Evolutionary conservation across 1,140 invertebrate species (phyloP).

Genomic region (Drosophila neocordata): DNA sequence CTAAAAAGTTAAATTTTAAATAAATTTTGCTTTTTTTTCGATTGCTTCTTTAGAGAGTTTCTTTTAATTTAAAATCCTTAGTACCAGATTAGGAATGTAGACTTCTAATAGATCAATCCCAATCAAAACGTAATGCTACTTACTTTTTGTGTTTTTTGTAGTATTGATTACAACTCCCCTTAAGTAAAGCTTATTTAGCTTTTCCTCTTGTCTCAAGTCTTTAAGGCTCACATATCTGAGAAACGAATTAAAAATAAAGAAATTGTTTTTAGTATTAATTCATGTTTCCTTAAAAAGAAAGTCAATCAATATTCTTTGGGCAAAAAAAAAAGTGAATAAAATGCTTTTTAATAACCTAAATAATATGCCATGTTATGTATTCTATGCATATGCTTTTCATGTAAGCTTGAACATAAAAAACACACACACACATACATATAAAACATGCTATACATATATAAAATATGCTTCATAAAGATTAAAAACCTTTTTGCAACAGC

Average conservation of each 20-base stretch:
- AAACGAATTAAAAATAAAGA: not conserved
- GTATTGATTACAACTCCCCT: too few relatives aligned
- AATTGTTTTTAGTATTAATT: not conserved
- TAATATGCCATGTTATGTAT: conserved; percentile 5
- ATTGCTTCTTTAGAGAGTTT: too few relatives aligned
- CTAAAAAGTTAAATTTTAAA: too few relatives aligned
- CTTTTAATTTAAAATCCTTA: too few relatives aligned
- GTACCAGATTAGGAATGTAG: too few relatives aligned
- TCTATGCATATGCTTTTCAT: conserved; percentile 1
- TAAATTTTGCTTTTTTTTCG: too few relatives aligned
- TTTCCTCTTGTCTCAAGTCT: too few relatives aligned
- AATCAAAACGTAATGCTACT: too few relatives aligned
- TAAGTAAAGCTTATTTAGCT: too few relatives aligned
- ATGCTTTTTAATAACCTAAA: conserved; percentile 8
- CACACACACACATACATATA: not conserved
- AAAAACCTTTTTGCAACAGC: conserved; percentile 17
- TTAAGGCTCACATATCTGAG: too few relatives aligned
- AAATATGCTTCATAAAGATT: conserved; percentile 17
- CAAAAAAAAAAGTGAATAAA: conserved; percentile 1
- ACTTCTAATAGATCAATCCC: too few relatives aligned
- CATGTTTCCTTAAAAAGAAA: not conserved
- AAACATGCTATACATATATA: conserved; percentile 6
- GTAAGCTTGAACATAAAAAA: conserved; percentile 3
- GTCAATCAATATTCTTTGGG: not conserved
- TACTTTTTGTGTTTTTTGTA: too few relatives aligned